Evolutionary conservation across 2,113 vertebrate genomes (phyloP).

Genomic region (Sorex araneus): DNA sequence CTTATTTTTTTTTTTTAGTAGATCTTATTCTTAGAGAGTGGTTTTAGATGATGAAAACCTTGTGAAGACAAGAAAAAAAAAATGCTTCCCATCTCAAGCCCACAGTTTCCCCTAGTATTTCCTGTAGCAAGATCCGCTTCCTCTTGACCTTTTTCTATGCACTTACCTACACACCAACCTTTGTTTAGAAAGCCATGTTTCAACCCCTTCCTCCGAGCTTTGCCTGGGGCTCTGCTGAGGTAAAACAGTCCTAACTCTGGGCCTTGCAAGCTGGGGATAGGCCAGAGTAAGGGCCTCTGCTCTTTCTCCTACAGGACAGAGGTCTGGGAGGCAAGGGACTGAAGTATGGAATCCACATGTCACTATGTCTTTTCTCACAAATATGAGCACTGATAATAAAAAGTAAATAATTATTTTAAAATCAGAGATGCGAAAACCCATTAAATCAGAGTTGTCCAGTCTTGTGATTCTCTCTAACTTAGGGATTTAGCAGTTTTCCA

Average conservation of each 20-base stretch:
- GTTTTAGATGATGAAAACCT: slow-evolving; percentile 2
- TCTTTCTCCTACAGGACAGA: not conserved
- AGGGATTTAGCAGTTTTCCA: no score
- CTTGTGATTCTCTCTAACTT: not conserved
- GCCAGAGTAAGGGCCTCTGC: not conserved
- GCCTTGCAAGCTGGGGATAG: fast-evolving
- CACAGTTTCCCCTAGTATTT: not conserved
- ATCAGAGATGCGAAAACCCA: not conserved
- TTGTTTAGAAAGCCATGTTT: not conserved
- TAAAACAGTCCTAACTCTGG: not conserved
- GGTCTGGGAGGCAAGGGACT: not conserved
- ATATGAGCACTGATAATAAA: not conserved
- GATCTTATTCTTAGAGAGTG: no score
- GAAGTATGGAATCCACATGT: not conserved
- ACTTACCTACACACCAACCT: not conserved
- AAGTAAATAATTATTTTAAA: not conserved
- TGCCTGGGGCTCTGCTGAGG: not conserved
- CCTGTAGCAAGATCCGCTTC: not conserved
- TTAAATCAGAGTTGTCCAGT: not conserved
- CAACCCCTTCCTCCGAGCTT: not conserved
- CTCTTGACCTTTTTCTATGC: not conserved
- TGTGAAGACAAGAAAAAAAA: not conserved
- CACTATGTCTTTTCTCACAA: not conserved
- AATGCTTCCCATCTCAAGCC: not conserved
- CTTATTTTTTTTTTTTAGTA: no score